A percentile compares a stretch with the other conserved stretches of the same genome.
phyloP scores from a whole-genome alignment of 1,140 invertebrate genomes.

The Pogonomyrmex barbatus region DNA sequence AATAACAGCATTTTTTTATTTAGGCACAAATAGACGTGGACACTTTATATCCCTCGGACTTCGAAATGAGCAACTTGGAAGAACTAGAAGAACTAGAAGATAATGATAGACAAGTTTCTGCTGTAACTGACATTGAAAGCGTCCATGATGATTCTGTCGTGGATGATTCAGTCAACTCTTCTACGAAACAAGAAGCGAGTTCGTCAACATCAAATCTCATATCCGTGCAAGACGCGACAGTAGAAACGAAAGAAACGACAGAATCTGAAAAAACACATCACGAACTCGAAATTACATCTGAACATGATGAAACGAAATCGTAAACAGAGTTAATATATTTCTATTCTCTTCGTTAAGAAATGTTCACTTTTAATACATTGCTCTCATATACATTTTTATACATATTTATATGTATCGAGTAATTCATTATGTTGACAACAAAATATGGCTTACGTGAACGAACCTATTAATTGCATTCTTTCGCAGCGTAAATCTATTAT shows the following conservation, averaged over 20 bases:
- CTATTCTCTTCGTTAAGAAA: background rate
- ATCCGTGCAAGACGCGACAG: background rate
- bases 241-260: background rate
- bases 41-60: background rate
- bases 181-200: background rate
- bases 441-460: background rate
- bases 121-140: background rate
- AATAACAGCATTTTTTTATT: background rate
- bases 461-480: no score
- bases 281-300: background rate
- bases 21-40: background rate
- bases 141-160: background rate
- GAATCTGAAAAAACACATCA: background rate
- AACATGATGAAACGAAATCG: background rate
- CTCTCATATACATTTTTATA: background rate
- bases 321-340: conserved; percentile 24
- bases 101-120: background rate
- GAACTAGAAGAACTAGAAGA: background rate
- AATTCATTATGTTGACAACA: background rate
- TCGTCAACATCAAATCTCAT: background rate
- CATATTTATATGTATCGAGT: background rate
- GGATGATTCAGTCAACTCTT: background rate
- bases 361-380: background rate
- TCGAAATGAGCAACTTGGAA: background rate
- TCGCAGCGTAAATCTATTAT: no score